These are phyloP conservation scores for Oxyruncus cristatus DNA, from an alignment of 2,113 vertebrate genomes.

Conservation along the genomic window DNA sequence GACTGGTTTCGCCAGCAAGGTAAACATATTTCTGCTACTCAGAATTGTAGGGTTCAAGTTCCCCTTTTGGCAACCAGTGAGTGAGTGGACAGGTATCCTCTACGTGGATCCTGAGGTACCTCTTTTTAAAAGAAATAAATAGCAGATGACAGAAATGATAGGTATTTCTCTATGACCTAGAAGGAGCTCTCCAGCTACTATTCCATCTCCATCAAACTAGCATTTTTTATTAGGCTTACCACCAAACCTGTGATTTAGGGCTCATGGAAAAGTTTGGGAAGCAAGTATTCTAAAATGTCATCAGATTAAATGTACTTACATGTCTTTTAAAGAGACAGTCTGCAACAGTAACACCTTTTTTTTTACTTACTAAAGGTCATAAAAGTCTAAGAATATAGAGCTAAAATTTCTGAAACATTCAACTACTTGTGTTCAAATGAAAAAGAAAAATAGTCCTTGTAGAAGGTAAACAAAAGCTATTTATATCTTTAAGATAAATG, in stretches of 20 bases:
- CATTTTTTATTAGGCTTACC: neutral
- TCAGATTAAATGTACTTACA: neutral
- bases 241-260: neutral
- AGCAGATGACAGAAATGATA: neutral
- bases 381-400: neutral
- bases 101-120: neutral
- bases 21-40: neutral
- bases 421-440: neutral
- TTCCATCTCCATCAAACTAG: neutral
- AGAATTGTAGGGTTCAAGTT: neutral
- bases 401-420: neutral
- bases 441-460: neutral
- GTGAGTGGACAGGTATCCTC: neutral
- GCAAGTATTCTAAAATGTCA: neutral
- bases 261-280: neutral
- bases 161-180: neutral
- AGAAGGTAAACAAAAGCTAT: neutral
- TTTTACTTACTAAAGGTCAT: neutral
- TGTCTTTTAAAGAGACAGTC: neutral
- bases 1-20: neutral
- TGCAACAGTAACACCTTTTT: neutral
- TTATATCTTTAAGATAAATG: neutral
- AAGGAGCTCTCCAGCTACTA: neutral
- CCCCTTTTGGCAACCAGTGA: neutral
- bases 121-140: neutral